Evolutionary conservation across 2,888 invertebrate species (phyloP), one percentile per base, ranked within the genome.

Genomic region (Germaria angustata): DNA sequence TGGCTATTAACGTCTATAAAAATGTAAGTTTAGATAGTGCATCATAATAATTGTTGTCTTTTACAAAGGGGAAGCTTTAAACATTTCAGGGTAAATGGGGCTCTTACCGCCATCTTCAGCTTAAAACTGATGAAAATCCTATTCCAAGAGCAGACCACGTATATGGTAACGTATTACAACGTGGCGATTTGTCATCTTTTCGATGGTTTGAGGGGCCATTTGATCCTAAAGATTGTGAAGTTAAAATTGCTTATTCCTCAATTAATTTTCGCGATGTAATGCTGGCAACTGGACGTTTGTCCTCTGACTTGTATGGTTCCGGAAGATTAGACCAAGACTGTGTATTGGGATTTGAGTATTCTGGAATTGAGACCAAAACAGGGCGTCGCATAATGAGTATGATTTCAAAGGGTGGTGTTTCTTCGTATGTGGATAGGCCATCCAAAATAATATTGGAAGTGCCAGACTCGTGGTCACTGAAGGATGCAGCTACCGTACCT

Each of bases 261-360:
- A 90, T 99, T 13, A 99, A 99, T 92, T 99, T 98, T 94, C 94
- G 97, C 87, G 99, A 99, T 90, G 93, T 99, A 0, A 98, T 99
- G 99, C 92, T 97, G 0, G 97, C 98, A 0, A 96, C 96, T 0
- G 98, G 98, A 1, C 97, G 97, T 87, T 93, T 99, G 6, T 94
- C 96, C 7, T 94, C 94, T 0, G 98, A 98, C 89, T 94, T 96
- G 0, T 94, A 96, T 0, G 95, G 95, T 0, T 92, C 93, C 34
- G 93, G 92, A 0, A 92, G 95, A n/a, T 88, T 93, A 24, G 92
- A 93, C 9, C 94, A 96, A 85, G 94, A 94, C 84, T 93, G 93
- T 86, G 93, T 94, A 0, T 92, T 94, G 84, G 95, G 95, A 0
- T 93, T 95, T 82, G 95, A 96, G 86, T 93, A 93, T 85, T 93